Evolutionary conservation across 2,888 invertebrate genomes (phyloP), one percentile per base, ranked within the genome.

Genomic region (Chrysolina americana): DNA sequence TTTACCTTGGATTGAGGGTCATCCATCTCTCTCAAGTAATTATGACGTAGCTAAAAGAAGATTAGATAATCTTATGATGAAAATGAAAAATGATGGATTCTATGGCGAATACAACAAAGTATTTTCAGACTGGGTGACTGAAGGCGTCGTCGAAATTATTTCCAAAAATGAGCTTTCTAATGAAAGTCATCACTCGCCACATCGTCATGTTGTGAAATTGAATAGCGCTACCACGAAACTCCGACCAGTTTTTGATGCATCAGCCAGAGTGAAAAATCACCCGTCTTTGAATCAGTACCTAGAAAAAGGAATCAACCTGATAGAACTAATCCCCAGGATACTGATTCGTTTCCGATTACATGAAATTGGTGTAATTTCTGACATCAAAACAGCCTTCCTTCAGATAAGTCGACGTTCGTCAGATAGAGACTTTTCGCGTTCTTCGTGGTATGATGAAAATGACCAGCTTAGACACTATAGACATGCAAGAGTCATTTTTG

Each of bases 201-300:
- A 44, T 44, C 44, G 44, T 44, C 44, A 44, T 44, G 44, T 44
- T 44, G 44, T 44, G 44, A 44, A 44, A 44, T 8, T 44, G 44
- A 44, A 44, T 44, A 44, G 44, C 44, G 11, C 44, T 2, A 44
- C 44, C 8, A 44, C 50, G 50, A 59, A 59, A 59, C 23, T 59
- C 59, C 23, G 82, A 21, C 82, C 82, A 0, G 83, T 84, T 4
- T 83, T 84, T 59, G 83, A 83, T 66, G 83, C 82, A 0, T 84
- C 83, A 2, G 81, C 82, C 0, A 59, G 65, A 44, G 76, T 71
- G 48, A 79, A 77, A 36, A 76, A 70, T 6, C 68, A 73, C 13
- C 81, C 80, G 6, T 80, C 82, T 19, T 21, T 69, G 2, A 62
- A 69, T 47, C 47, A 62, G 3, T 81, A 80, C 69, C 50, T 79